Conservation (phyloP, 2,113 vertebrate species). For the Hassar affinis region DNA sequence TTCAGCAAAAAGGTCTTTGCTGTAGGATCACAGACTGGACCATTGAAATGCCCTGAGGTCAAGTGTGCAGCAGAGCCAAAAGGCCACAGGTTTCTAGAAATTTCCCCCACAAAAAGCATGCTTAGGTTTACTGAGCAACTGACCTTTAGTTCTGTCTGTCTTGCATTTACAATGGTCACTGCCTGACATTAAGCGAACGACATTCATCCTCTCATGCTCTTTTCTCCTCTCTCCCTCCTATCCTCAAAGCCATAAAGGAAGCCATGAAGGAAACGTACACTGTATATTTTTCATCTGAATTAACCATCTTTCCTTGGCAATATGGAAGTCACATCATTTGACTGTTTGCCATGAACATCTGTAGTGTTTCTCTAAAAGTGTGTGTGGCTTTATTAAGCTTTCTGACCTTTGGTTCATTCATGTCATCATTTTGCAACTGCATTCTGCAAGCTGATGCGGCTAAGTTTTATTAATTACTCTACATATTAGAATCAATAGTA, state of each 20-base stretch:
- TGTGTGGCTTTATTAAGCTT: neutral
- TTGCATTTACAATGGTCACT: neutral
- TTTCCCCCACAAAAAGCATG: neutral
- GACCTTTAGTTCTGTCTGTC: slow-evolving; percentile 12
- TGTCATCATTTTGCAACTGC: neutral
- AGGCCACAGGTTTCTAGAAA: neutral
- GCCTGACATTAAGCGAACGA: slow-evolving; percentile 13
- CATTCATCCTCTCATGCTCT: neutral
- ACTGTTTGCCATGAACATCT: neutral
- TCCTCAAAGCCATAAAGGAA: neutral
- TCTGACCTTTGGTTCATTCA: neutral
- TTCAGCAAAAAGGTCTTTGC: neutral
- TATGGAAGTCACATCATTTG: neutral
- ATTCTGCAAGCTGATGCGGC: neutral
- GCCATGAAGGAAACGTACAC: neutral
- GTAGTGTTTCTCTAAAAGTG: neutral
- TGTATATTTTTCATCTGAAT: neutral
- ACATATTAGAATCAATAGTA: slow-evolving; percentile 12
- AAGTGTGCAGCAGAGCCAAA: neutral
- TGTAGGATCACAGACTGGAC: neutral
- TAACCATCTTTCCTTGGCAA: neutral
- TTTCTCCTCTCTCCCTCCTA: neutral
- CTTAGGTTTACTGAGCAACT: slow-evolving; percentile 13
- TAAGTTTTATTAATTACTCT: slow-evolving; percentile 16
- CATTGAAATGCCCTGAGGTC: neutral